Evolutionary conservation across 2,888 invertebrate species (phyloP).

Genomic region (Argyresthia goedartella): DNA sequence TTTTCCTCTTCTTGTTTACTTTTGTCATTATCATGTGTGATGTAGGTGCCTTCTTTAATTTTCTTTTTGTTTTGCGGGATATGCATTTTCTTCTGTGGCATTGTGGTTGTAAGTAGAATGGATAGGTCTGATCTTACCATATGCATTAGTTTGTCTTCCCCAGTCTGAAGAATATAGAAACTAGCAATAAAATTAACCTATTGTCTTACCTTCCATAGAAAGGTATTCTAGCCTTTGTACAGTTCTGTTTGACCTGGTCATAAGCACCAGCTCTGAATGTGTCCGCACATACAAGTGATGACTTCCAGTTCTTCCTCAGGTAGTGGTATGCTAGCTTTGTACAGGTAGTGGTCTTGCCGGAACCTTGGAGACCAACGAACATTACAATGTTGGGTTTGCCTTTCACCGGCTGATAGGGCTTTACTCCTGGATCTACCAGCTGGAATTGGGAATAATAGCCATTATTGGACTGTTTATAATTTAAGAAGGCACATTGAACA

Average conservation of each 20-base stretch:
- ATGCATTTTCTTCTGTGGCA: too few species aligned
- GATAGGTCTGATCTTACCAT: too few species aligned
- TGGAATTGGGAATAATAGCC: conserved; percentile 31
- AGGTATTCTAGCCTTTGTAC: conserved; percentile 98
- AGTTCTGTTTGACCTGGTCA: conserved; percentile 99
- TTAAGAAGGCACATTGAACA: too few species aligned
- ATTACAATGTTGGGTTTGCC: conserved; percentile 96
- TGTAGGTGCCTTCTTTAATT: too few species aligned
- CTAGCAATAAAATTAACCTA: too few species aligned
- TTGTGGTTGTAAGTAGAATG: too few species aligned
- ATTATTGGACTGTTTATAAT: background rate
- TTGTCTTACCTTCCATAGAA: conserved; percentile 93
- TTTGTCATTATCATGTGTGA: too few species aligned
- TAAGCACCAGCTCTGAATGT: conserved; percentile 99
- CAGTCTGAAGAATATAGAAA: too few species aligned
- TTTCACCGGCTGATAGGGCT: conserved; percentile 95
- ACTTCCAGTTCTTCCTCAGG: conserved; percentile 99
- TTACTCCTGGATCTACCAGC: conserved; percentile 97
- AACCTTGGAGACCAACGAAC: conserved; percentile 99
- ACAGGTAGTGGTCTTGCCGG: conserved; percentile 99
- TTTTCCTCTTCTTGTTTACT: too few species aligned
- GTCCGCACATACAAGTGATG: conserved; percentile 98
- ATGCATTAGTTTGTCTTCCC: too few species aligned
- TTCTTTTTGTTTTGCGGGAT: too few species aligned
- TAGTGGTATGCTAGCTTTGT: conserved; percentile 99